A percentile compares a stretch with the other conserved stretches of the same genome.
Conservation (phyloP, 2,888 invertebrate genomes). For the Apoda limacodes region DNA sequence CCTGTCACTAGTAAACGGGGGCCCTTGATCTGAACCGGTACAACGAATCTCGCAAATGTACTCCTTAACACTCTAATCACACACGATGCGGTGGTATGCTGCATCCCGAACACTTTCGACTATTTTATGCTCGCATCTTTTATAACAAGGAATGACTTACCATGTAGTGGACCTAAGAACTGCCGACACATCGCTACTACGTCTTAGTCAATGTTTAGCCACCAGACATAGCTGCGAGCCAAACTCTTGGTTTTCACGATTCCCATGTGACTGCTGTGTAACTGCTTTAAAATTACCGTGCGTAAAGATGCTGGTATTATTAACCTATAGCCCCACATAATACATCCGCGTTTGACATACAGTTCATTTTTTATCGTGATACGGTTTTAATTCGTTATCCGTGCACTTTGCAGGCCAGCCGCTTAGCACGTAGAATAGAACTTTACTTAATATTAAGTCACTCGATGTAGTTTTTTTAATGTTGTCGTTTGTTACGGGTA, state of each 20-base stretch:
- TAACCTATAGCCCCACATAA: slow-evolving; percentile 18
- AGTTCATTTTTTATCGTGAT: slow-evolving; percentile 16
- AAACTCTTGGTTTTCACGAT: slow-evolving; percentile 22
- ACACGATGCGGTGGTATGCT: slow-evolving; percentile 5
- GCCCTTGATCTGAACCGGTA: slow-evolving; percentile 15
- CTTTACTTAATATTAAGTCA: slow-evolving; percentile 14
- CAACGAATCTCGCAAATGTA: slow-evolving; percentile 12
- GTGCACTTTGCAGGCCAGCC: slow-evolving; percentile 18
- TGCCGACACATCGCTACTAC: slow-evolving; percentile 15
- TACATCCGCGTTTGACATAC: slow-evolving; percentile 16
- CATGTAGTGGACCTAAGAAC: slow-evolving; percentile 13
- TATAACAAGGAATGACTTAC: slow-evolving; percentile 18
- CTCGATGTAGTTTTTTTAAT: slow-evolving; percentile 7
- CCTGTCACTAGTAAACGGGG: slow-evolving; percentile 14
- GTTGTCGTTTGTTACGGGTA: slow-evolving; percentile 5
- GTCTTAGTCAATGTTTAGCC: slow-evolving; percentile 19
- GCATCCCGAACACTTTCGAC: slow-evolving; percentile 18
- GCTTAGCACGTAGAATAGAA: slow-evolving; percentile 14
- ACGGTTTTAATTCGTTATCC: slow-evolving; percentile 13
- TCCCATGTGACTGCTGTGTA: too few relatives aligned
- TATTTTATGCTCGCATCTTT: slow-evolving; percentile 16
- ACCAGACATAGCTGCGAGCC: slow-evolving; percentile 19
- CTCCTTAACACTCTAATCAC: slow-evolving; percentile 13
- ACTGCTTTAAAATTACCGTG: slow-evolving; percentile 4
- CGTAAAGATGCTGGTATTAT: slow-evolving; percentile 11